A percentile compares a stretch with the other conserved stretches of the same genome.
Conservation (phyloP, 2,797 vertebrate species). For the Enteromius mattozi region DNA sequence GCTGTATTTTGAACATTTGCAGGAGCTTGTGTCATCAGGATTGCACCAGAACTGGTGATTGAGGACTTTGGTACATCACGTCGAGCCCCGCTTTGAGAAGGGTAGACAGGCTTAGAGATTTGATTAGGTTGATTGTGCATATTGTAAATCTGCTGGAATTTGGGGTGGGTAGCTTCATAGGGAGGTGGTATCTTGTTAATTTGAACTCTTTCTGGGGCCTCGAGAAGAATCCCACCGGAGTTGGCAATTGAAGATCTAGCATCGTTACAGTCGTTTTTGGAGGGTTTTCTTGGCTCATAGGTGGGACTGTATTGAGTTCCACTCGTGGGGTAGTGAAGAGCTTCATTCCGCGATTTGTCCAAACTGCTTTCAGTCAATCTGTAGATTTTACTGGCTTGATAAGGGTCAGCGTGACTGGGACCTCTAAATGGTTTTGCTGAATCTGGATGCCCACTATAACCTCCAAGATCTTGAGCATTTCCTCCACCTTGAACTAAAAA, state of each 20-base stretch:
- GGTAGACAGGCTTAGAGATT: not conserved
- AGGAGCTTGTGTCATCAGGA: not conserved
- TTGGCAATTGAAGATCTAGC: not conserved
- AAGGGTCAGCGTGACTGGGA: not conserved
- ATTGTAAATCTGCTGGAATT: not conserved
- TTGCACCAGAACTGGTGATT: conserved; percentile 8
- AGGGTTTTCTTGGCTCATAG: not conserved
- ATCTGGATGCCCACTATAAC: not conserved
- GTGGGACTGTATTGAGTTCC: not conserved
- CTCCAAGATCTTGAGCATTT: not conserved
- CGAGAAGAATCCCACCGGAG: not conserved
- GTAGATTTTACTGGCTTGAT: not conserved
- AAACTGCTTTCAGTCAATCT: not conserved
- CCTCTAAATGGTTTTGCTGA: not conserved
- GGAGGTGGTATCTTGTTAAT: not conserved
- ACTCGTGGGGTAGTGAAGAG: not conserved
- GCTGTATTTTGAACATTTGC: not conserved
- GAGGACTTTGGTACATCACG: not conserved
- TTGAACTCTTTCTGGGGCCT: not conserved
- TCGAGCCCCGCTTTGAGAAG: not conserved
- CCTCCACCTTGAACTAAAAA: not conserved
- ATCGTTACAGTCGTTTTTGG: not conserved
- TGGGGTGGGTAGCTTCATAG: not conserved
- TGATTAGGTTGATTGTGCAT: too few species aligned
- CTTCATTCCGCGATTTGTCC: not conserved